phyloP scores from a whole-genome alignment of 2,113 vertebrate species.

The Myanophis thanlyinensis region DNA sequence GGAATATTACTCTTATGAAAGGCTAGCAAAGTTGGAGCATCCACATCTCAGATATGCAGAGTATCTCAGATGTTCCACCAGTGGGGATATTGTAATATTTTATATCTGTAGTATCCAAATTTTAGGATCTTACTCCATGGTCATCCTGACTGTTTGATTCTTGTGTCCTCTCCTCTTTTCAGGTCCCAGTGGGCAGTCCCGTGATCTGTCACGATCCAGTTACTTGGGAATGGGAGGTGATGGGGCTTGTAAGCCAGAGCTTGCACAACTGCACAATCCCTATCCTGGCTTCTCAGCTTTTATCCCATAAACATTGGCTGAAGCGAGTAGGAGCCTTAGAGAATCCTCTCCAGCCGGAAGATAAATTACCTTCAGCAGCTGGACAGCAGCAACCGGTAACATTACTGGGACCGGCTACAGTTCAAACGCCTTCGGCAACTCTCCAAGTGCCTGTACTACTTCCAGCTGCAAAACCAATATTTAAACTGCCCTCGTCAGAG shows the following conservation, averaged over 20 bases:
- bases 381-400: background rate
- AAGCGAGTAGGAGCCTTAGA: background rate
- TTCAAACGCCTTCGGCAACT: background rate
- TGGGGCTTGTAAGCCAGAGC: conserved; percentile 1
- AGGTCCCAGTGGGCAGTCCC: conserved; percentile 18
- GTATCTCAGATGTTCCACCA: background rate
- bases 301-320: background rate
- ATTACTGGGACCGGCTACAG: background rate
- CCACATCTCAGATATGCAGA: background rate
- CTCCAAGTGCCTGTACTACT: background rate
- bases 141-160: background rate
- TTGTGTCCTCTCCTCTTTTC: background rate
- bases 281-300: conserved; percentile 6
- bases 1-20: background rate
- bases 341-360: background rate
- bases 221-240: background rate
- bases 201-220: conserved; percentile 1
- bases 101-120: background rate
- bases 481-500: background rate
- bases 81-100: background rate
- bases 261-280: background rate
- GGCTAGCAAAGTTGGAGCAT: background rate
- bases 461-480: background rate
- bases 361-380: background rate
- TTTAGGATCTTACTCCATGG: background rate